phyloP scores from a whole-genome alignment of 2,113 vertebrate species.

The Opisthocomus hoazin region DNA sequence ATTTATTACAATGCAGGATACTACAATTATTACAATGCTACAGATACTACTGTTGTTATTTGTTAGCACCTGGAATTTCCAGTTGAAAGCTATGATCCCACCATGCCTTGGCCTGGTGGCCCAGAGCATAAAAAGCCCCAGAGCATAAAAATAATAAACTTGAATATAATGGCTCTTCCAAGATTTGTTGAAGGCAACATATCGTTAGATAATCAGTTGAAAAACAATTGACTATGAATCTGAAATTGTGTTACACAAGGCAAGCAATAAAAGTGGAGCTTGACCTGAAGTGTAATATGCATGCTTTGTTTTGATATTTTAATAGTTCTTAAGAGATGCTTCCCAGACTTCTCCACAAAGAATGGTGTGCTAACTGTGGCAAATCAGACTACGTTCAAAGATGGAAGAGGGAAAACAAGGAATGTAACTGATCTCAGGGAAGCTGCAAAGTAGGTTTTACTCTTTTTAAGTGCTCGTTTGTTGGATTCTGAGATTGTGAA shows the following conservation, averaged over 20 bases:
- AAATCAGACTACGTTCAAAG: conserved; percentile 83
- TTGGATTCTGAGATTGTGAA: neutral
- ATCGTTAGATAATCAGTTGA: neutral
- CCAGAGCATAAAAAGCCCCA: neutral
- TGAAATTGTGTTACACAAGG: neutral
- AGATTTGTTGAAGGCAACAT: neutral
- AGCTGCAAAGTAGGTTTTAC: conserved; percentile 84
- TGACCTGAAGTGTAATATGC: neutral
- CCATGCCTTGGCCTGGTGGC: neutral
- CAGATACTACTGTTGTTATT: neutral
- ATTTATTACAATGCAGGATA: too few species aligned
- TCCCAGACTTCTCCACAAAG: conserved; percentile 88
- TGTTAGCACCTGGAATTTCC: neutral
- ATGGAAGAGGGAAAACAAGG: conserved; percentile 78
- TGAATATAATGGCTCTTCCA: neutral
- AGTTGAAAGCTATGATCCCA: neutral
- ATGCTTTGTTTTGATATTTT: conserved; percentile 52
- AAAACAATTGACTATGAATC: neutral
- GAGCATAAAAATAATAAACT: neutral
- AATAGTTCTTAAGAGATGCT: conserved; percentile 91
- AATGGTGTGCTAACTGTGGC: conserved; percentile 84
- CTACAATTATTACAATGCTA: neutral
- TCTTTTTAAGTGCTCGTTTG: neutral
- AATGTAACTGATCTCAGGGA: conserved; percentile 83
- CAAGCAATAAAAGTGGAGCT: neutral